Evolutionary conservation across 2,113 vertebrate genomes (phyloP).

Genomic region (Pogona vitticeps): DNA sequence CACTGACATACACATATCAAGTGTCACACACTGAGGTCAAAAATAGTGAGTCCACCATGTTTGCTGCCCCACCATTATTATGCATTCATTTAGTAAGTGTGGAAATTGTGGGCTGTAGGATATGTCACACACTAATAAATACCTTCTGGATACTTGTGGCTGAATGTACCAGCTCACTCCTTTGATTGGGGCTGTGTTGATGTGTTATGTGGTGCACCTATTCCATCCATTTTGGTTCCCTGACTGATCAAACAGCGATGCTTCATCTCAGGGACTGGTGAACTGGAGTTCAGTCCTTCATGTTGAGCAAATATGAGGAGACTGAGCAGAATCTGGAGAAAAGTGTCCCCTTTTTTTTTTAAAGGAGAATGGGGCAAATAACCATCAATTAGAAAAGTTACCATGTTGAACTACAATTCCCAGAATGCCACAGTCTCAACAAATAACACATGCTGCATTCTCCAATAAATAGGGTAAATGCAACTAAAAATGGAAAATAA

Average conservation of each 20-base stretch:
- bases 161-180: background rate
- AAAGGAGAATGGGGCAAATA: too few relatives aligned
- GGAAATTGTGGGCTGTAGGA: background rate
- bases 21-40: background rate
- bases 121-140: background rate
- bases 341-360: background rate
- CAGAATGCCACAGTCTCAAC: too few relatives aligned
- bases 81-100: too few relatives aligned
- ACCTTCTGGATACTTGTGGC: too few relatives aligned
- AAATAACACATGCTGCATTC: too few relatives aligned
- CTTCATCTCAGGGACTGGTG: background rate
- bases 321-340: background rate
- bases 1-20: background rate
- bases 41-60: background rate
- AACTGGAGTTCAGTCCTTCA: background rate
- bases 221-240: background rate
- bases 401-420: background rate
- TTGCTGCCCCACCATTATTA: background rate
- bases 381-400: too few relatives aligned
- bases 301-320: background rate
- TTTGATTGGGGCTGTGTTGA: background rate
- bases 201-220: background rate
- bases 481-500: too few relatives aligned
- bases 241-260: too few relatives aligned
- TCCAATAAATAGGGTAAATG: too few relatives aligned